Conservation (phyloP, 2,888 invertebrate species). For the Hypsopygia costalis region DNA sequence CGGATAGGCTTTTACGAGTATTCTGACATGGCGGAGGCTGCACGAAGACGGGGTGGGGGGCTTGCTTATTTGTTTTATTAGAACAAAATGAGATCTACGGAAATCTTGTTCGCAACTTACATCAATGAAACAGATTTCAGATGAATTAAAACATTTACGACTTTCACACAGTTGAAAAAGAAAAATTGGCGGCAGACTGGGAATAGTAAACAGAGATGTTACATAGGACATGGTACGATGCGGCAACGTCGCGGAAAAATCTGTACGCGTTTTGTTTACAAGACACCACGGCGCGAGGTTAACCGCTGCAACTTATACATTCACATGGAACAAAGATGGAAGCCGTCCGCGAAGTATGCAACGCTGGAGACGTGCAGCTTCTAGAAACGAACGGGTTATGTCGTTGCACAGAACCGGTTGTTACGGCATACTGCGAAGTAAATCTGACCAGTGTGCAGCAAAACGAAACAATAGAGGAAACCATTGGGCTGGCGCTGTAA, state of each 20-base stretch:
- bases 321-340: conserved; percentile 22
- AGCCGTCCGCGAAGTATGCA: conserved; percentile 13
- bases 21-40: too few relatives aligned
- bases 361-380: conserved; percentile 13
- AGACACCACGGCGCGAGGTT: conserved; percentile 38
- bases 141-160: too few relatives aligned
- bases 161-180: too few relatives aligned
- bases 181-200: too few relatives aligned
- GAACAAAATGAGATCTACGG: too few relatives aligned
- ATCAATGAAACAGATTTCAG: too few relatives aligned
- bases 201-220: conserved; percentile 26
- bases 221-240: conserved; percentile 32
- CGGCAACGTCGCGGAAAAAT: conserved; percentile 56
- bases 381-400: conserved; percentile 20
- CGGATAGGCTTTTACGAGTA: too few relatives aligned
- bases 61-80: too few relatives aligned
- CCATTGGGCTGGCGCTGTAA: conserved; percentile 19
- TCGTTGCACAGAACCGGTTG: conserved; percentile 23
- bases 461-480: conserved; percentile 22
- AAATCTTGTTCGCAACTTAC: too few relatives aligned
- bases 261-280: conserved; percentile 67
- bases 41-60: too few relatives aligned
- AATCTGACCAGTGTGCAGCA: conserved; percentile 2
- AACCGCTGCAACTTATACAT: conserved; percentile 36
- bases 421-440: conserved; percentile 12